Conservation (phyloP, 2,113 vertebrate species). For the Panthera tigris region DNA sequence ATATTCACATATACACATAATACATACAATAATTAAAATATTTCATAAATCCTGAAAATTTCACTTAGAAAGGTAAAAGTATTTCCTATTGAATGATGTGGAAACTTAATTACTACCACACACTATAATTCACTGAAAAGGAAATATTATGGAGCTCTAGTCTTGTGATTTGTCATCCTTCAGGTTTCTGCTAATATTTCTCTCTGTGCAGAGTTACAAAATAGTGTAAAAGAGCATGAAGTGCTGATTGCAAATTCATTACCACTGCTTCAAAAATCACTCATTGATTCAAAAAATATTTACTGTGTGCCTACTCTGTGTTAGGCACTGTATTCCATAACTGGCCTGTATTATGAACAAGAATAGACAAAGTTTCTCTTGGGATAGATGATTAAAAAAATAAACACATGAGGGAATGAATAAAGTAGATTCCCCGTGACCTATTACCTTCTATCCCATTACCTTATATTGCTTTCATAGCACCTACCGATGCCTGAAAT, state of each 20-base stretch:
- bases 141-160: neutral
- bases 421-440: too few relatives aligned
- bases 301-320: neutral
- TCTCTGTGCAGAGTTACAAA: neutral
- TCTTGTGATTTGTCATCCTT: neutral
- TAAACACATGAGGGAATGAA: neutral
- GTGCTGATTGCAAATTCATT: neutral
- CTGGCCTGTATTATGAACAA: neutral
- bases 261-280: neutral
- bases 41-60: slow-evolving; percentile 7
- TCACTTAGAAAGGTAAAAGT: neutral
- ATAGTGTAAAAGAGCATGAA: neutral
- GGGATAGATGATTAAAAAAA: neutral
- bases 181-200: neutral
- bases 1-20: too few relatives aligned
- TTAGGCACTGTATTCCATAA: neutral
- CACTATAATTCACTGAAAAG: neutral
- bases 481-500: too few relatives aligned
- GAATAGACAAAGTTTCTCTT: neutral
- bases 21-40: neutral
- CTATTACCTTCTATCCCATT: too few relatives aligned
- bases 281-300: neutral
- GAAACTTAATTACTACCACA: neutral
- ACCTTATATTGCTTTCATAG: too few relatives aligned
- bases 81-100: neutral